Percentiles rank a stretch among this genome's conserved stretches.
Conservation (phyloP, 2,888 invertebrate genomes). For the Morpho deidamia region DNA sequence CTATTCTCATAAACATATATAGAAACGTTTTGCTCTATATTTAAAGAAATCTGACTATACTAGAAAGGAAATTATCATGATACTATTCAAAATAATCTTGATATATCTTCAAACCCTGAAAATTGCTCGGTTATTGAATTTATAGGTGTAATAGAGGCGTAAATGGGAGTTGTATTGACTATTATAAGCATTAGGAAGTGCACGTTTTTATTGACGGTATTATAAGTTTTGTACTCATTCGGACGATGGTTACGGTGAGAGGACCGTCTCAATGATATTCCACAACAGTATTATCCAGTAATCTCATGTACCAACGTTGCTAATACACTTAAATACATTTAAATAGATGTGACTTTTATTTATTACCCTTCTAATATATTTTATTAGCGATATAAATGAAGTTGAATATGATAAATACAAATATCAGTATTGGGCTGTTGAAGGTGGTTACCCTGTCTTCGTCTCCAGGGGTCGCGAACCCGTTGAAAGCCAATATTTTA, state of each 20-base stretch:
- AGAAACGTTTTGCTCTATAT: no score
- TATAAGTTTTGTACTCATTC: constrained; percentile 61
- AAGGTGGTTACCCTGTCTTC: no score
- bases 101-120: constrained; percentile 13
- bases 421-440: no score
- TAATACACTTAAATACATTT: constrained; percentile 78
- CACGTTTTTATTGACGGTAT: constrained; percentile 60
- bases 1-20: no score
- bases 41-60: background rate
- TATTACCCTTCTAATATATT: constrained; percentile 1
- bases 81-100: background rate
- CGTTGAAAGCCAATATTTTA: no score
- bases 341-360: constrained; percentile 47
- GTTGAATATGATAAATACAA: no score
- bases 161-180: constrained; percentile 49
- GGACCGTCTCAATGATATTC: constrained; percentile 49
- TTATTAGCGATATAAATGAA: no score
- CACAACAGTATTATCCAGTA: constrained; percentile 75
- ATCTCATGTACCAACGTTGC: constrained; percentile 78
- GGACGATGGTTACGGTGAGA: constrained; percentile 55
- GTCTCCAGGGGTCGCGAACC: no score
- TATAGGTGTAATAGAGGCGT: constrained; percentile 71
- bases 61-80: background rate
- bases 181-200: constrained; percentile 46
- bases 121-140: constrained; percentile 68